Conservation (phyloP, 2,113 vertebrate species). For the Cisticola juncidis region DNA sequence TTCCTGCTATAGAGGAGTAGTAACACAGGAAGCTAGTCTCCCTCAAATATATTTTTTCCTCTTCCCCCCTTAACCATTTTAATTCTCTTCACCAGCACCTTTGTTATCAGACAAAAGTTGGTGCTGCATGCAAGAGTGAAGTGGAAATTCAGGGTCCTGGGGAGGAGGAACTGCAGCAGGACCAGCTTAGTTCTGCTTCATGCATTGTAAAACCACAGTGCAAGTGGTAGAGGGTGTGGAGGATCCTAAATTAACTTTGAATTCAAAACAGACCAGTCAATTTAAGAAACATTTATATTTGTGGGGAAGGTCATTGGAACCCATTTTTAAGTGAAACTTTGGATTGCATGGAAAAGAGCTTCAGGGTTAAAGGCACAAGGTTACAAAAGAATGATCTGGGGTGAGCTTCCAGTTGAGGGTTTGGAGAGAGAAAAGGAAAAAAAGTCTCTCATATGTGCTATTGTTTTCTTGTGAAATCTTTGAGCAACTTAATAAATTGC, state of each 20-base stretch:
- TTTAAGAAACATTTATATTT: neutral
- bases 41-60: neutral
- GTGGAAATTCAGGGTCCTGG: neutral
- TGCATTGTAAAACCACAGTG: neutral
- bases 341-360: neutral
- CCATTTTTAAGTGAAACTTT: neutral
- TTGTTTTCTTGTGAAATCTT: neutral
- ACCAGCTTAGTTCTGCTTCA: conserved; percentile 8
- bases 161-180: neutral
- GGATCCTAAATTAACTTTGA: neutral
- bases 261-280: neutral
- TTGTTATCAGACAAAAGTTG: neutral
- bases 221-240: neutral
- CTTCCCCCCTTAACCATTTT: neutral
- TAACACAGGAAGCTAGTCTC: neutral
- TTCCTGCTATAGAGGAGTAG: neutral
- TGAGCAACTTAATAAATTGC: neutral
- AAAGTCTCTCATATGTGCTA: neutral
- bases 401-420: neutral
- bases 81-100: neutral
- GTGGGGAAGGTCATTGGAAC: neutral
- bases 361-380: neutral
- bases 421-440: neutral
- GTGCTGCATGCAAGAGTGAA: neutral
- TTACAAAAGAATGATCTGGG: neutral